These are phyloP conservation scores for Aromia moschata DNA, from an alignment of 2,888 invertebrate species.

Conservation along the genomic window DNA sequence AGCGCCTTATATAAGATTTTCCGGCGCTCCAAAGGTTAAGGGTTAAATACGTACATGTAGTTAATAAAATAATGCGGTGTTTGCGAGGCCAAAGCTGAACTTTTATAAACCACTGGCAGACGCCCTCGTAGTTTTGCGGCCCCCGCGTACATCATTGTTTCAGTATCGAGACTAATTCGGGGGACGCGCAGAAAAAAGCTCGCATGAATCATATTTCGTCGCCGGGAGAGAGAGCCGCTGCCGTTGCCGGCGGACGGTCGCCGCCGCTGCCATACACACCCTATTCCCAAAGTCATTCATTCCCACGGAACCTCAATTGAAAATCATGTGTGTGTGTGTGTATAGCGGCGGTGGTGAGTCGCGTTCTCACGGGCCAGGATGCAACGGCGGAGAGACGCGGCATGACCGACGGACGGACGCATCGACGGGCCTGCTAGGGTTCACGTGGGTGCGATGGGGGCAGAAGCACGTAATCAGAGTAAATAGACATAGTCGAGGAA, in stretches of 20 bases:
- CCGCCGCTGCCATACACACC: too few relatives aligned
- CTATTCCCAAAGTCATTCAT: constrained; percentile 20
- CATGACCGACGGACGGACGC: constrained; percentile 15
- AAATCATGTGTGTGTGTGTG: too few relatives aligned
- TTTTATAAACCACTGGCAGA: neutral
- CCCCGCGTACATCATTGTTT: neutral
- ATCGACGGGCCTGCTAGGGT: constrained; percentile 20
- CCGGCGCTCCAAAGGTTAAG: too few relatives aligned
- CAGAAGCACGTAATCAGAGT: too few relatives aligned
- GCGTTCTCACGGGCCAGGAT: constrained; percentile 27
- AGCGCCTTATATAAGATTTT: too few relatives aligned
- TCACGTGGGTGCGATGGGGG: constrained; percentile 20
- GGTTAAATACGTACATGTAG: too few relatives aligned
- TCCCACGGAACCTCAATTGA: constrained; percentile 23
- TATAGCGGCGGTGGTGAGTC: constrained; percentile 11
- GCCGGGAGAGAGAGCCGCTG: constrained; percentile 6
- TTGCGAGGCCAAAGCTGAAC: too few relatives aligned
- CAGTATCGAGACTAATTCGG: constrained; percentile 4
- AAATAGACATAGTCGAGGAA: too few relatives aligned
- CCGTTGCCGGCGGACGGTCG: too few relatives aligned
- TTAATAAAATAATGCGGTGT: too few relatives aligned
- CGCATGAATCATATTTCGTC: constrained; percentile 22
- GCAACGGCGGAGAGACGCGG: constrained; percentile 10
- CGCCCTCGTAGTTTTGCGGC: neutral
- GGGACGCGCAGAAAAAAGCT: constrained; percentile 7